Conservation (phyloP, 2,113 vertebrate species). For the Rafetus swinhoei region DNA sequence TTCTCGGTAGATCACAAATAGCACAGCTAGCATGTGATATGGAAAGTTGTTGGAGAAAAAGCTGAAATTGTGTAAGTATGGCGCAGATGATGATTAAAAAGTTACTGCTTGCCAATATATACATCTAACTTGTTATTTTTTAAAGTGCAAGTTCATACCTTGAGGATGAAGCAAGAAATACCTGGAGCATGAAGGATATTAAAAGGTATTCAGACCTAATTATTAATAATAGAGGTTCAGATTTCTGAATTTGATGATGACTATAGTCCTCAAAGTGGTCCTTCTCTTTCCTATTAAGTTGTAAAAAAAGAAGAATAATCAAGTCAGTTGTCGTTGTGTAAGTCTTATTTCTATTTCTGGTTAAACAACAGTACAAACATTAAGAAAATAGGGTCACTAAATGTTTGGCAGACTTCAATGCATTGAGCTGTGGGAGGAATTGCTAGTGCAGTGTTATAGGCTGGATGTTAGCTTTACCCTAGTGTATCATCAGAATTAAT, state of each 20-base stretch:
- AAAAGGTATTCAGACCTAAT: neutral
- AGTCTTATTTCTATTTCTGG: neutral
- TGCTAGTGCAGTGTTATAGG: neutral
- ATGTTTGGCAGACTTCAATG: neutral
- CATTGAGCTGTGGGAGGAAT: neutral
- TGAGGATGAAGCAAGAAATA: neutral
- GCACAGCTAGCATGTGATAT: constrained; percentile 43
- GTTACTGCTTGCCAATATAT: neutral
- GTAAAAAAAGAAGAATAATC: neutral
- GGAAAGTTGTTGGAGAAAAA: constrained; percentile 36
- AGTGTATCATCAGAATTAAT: neutral
- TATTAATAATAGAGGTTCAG: neutral
- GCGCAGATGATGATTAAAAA: neutral
- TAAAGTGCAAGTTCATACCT: neutral
- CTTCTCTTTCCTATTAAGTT: neutral
- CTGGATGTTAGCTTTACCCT: neutral
- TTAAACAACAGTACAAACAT: neutral
- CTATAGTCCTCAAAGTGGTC: neutral
- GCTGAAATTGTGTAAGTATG: neutral
- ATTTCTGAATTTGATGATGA: neutral
- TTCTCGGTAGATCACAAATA: constrained; percentile 65
- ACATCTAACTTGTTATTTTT: neutral
- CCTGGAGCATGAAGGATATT: accelerated
- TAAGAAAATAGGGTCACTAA: neutral
- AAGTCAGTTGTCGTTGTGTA: accelerated